Percentiles rank a stretch among this genome's conserved stretches.
Evolutionary conservation across 1,140 invertebrate species (phyloP).

Genomic region (Formica selysi): DNA sequence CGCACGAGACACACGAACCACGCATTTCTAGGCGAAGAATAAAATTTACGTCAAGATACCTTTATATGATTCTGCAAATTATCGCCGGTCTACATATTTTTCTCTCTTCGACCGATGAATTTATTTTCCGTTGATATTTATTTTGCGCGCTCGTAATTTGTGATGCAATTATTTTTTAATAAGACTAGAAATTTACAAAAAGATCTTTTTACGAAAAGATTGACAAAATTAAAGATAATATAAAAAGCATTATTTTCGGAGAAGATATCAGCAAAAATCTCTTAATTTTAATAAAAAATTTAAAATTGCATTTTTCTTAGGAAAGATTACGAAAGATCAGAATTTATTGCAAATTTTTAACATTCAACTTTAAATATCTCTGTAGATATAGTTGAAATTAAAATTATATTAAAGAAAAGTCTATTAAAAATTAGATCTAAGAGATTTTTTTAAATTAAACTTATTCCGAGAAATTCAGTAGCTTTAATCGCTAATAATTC

Average conservation of each 20-base stretch:
- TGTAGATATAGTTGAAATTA: constrained; percentile 25
- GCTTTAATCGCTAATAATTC: constrained; percentile 22
- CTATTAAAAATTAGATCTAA: constrained; percentile 24
- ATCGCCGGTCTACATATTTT: constrained; percentile 1
- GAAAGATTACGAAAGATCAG: constrained; percentile 14
- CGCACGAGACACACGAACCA: constrained; percentile 1
- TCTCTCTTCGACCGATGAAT: constrained; percentile 6
- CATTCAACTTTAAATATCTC: constrained; percentile 38
- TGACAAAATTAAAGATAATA: not conserved
- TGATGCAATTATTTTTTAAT: constrained; percentile 27
- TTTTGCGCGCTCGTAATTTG: not conserved
- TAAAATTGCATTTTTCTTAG: constrained; percentile 39
- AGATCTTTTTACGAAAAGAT: not conserved
- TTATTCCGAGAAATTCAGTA: constrained; percentile 22
- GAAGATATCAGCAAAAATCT: not conserved
- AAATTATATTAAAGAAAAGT: constrained; percentile 22
- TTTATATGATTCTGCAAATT: constrained; percentile 7
- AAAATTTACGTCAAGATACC: constrained; percentile 28
- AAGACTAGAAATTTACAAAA: not conserved
- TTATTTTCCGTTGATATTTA: constrained; percentile 12
- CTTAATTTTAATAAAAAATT: constrained; percentile 36
- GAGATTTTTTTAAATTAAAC: constrained; percentile 34
- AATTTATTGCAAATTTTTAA: constrained; percentile 30
- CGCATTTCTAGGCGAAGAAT: constrained; percentile 41
- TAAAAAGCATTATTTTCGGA: not conserved